phyloP scores from a whole-genome alignment of 2,113 vertebrate genomes.

The Tragulus kanchil region DNA sequence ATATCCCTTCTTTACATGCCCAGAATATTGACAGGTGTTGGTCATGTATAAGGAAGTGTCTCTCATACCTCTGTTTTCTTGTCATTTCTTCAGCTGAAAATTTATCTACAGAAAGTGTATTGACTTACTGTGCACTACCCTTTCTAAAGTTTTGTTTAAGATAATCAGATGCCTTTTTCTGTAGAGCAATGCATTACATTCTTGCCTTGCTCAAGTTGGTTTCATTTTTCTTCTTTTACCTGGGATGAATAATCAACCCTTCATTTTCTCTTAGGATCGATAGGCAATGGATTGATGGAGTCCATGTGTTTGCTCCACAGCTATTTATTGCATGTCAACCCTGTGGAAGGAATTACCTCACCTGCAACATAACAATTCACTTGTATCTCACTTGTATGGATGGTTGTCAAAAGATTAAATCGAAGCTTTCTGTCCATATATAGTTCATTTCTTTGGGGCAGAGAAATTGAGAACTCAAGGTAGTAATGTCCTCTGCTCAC shows the following conservation, averaged over 20 bases:
- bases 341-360: background rate
- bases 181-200: background rate
- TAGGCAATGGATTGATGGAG: background rate
- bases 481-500: background rate
- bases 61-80: background rate
- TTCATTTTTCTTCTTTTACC: slow-evolving; percentile 29
- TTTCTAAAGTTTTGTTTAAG: background rate
- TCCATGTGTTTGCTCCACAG: background rate
- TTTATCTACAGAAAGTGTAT: background rate
- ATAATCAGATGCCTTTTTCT: background rate
- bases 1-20: background rate
- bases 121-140: background rate
- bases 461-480: background rate
- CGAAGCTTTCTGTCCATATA: background rate
- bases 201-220: background rate
- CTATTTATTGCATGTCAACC: background rate
- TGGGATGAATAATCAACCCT: background rate
- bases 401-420: background rate
- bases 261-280: slow-evolving; percentile 13
- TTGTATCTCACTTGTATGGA: background rate
- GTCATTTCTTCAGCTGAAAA: background rate
- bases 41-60: background rate
- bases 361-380: background rate
- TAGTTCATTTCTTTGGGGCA: background rate
- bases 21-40: background rate